Base-by-base conservation (phyloP, 1,140 invertebrate genomes). In the Panulirus ornatus region DNA sequence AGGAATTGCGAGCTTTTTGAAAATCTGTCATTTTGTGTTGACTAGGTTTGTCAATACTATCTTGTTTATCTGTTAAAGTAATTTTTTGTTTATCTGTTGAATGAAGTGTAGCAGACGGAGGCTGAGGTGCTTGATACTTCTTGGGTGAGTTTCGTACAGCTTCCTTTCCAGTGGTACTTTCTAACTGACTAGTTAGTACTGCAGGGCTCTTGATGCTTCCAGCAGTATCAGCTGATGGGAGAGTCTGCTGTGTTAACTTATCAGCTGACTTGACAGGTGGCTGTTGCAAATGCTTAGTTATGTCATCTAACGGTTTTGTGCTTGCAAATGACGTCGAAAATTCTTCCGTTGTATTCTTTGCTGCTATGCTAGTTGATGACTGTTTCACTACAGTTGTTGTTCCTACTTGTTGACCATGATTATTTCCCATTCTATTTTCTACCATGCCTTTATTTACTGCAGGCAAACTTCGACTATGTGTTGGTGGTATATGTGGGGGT, bases 381-480 rank as follows among this genome's bases (percentile, higher is more conserved):
- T 0, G 76, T 27, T 79, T 79, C 11, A 2, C 30, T 42, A 27
- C 76, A 5, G 30, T 6, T 27, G 14, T 19, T 47, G 76, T 79
- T 6, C 3, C 42, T 79, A 66, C n/a, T 66, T n/a, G 58, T 5
- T 76, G 51, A 8, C 51, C 42, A 40, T 38, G 66, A 19, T n/a
- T 42, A 66, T 83, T 91, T 30, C 90, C 84, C 90, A 91, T 91
- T 54, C 30, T 44, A 34, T 11, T 11, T 22, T 14, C 30, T 3
- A 42, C 27, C 30, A 58, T 42, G 51, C 84, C 76, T 47, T 91
- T 87, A 34, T 91, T 91, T 36, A 91, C 79, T 16, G 90, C 84
- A 1, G 90, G 90, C n/a, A 91, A 58, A 22, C 90, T 91, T 70
- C 63, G 78, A 38, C 90, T 91, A 66, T 91, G 90, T 34, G 84